phyloP scores from a whole-genome alignment of 2,113 vertebrate species.

The Upupa epops region DNA sequence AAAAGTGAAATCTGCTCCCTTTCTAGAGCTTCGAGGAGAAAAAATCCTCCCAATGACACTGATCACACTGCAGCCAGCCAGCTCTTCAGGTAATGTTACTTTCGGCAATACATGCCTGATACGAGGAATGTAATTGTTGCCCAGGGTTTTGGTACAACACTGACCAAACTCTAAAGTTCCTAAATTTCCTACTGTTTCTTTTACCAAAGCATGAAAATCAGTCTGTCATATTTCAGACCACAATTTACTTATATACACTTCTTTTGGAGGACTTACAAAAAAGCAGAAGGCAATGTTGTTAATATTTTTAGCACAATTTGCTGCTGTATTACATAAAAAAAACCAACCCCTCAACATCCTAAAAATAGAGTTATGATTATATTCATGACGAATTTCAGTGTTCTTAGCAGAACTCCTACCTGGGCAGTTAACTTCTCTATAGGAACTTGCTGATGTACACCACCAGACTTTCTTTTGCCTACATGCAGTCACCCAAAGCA shows the following conservation, averaged over 20 bases:
- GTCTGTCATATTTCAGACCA: neutral
- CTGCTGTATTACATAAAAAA: neutral
- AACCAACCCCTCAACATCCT: too few relatives aligned
- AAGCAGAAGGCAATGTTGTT: neutral
- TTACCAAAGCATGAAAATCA: neutral
- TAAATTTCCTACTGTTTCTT: neutral
- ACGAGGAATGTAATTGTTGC: neutral
- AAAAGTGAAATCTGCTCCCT: neutral
- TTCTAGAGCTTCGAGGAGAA: neutral
- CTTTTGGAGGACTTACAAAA: neutral
- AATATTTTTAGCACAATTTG: neutral
- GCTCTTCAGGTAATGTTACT: neutral
- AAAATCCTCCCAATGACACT: neutral
- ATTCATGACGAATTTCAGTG: neutral
- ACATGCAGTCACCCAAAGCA: neutral
- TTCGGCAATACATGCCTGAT: neutral
- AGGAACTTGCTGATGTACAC: neutral
- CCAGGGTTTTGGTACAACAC: neutral
- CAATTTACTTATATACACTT: neutral
- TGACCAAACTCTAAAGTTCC: neutral
- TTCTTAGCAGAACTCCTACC: neutral
- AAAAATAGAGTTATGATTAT: neutral
- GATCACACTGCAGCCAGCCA: neutral
- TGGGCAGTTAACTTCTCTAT: neutral
- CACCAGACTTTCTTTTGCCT: neutral